phyloP scores from a whole-genome alignment of 2,113 vertebrate genomes.

The Ictidomys tridecemlineatus region DNA sequence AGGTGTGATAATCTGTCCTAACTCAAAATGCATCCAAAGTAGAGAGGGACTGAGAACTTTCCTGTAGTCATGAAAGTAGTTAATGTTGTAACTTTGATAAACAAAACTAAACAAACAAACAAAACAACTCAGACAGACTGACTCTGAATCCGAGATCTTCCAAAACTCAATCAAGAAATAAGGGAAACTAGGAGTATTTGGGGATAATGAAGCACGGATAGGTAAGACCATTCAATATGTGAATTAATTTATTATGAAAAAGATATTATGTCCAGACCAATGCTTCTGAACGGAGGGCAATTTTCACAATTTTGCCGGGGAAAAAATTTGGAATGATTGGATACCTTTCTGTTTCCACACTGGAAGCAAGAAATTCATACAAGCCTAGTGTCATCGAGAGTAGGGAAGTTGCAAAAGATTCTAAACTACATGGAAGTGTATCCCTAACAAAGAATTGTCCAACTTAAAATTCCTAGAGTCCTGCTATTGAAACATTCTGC shows the following conservation, averaged over 20 bases:
- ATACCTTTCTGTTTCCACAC: neutral
- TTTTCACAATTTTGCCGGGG: neutral
- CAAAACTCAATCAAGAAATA: neutral
- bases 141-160: neutral
- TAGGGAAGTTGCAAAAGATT: neutral
- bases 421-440: neutral
- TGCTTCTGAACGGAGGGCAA: neutral
- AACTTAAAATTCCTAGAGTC: neutral
- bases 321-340: neutral
- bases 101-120: no score
- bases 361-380: accelerated
- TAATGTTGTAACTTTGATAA: neutral
- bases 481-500: neutral
- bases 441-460: neutral
- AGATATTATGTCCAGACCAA: neutral
- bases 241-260: neutral
- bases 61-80: neutral
- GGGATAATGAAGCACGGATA: neutral
- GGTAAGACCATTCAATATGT: neutral
- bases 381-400: neutral
- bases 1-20: neutral
- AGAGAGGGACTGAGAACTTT: neutral
- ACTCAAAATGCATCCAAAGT: neutral
- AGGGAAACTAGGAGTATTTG: neutral
- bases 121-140: neutral